Percentiles rank a stretch among this genome's conserved stretches.
These are phyloP conservation scores for Arnoldichthys spilopterus DNA, from an alignment of 2,797 vertebrate genomes.

Conservation along the genomic window DNA sequence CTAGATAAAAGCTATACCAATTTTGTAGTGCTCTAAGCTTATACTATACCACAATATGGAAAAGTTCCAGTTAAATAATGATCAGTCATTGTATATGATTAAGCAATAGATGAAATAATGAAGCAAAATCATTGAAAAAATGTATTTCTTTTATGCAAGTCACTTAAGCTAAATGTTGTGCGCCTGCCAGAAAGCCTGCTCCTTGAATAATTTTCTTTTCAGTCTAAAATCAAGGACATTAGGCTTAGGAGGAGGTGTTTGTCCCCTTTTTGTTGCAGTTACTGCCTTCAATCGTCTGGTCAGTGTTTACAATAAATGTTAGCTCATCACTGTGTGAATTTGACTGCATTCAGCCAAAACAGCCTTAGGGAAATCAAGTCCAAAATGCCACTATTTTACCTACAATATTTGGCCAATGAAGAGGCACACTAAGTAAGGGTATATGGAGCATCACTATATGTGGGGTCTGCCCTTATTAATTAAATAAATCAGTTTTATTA, in stretches of 20 bases:
- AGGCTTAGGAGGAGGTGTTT: background rate
- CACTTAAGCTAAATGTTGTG: background rate
- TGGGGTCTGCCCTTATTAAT: too few species aligned
- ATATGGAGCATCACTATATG: too few species aligned
- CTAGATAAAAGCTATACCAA: too few species aligned
- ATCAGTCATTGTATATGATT: background rate
- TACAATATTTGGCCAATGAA: too few species aligned
- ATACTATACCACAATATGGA: background rate
- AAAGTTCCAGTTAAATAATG: background rate
- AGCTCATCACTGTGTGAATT: background rate
- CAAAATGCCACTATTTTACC: too few species aligned
- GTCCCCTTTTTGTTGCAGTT: background rate
- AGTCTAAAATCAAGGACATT: background rate
- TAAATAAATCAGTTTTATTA: too few species aligned
- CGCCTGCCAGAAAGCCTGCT: too few species aligned
- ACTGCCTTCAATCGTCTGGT: background rate
- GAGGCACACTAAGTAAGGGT: too few species aligned
- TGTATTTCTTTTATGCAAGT: background rate
- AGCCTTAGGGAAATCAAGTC: background rate
- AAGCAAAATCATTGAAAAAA: background rate
- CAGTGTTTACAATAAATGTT: background rate
- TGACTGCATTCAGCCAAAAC: background rate
- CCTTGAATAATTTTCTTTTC: too few species aligned
- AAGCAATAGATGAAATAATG: background rate
- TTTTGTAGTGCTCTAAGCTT: too few species aligned